Evolutionary conservation across 2,797 vertebrate genomes (phyloP).

Genomic region (Epinephelus malabaricus): DNA sequence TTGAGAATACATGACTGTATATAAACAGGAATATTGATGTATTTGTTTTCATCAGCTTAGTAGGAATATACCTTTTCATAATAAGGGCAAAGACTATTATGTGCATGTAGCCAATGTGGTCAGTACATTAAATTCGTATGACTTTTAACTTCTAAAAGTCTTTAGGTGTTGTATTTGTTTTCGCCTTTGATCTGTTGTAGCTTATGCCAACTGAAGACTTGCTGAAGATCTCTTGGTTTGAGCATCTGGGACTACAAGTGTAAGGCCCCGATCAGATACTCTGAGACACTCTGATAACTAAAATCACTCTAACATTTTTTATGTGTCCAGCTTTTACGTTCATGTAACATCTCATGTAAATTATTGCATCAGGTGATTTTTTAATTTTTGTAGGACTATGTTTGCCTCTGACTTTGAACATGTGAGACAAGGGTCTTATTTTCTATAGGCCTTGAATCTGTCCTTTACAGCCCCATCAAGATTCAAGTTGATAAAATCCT

Average conservation of each 20-base stretch:
- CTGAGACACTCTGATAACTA: not conserved
- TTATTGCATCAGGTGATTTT: not conserved
- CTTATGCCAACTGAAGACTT: not conserved
- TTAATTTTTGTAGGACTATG: not conserved
- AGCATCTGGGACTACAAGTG: not conserved
- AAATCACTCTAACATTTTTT: not conserved
- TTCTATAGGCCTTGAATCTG: not conserved
- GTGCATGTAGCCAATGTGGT: not conserved
- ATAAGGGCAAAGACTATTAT: no score
- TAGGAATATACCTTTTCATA: no score
- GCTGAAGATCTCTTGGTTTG: conserved; percentile 9
- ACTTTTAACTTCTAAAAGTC: not conserved
- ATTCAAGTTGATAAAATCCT: conserved; percentile 22
- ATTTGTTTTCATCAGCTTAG: no score
- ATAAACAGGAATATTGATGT: no score
- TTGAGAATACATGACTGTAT: no score
- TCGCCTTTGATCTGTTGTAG: not conserved
- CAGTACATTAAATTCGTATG: not conserved
- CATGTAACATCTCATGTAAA: not conserved
- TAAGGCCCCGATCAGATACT: no score
- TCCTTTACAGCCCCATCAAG: conserved; percentile 1
- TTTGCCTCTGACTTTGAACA: conserved; percentile 8
- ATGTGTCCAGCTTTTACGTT: not conserved
- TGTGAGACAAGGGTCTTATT: not conserved
- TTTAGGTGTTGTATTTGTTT: not conserved